Evolutionary conservation across 2,888 invertebrate genomes (phyloP).

Genomic region (Parnassius mnemosyne): DNA sequence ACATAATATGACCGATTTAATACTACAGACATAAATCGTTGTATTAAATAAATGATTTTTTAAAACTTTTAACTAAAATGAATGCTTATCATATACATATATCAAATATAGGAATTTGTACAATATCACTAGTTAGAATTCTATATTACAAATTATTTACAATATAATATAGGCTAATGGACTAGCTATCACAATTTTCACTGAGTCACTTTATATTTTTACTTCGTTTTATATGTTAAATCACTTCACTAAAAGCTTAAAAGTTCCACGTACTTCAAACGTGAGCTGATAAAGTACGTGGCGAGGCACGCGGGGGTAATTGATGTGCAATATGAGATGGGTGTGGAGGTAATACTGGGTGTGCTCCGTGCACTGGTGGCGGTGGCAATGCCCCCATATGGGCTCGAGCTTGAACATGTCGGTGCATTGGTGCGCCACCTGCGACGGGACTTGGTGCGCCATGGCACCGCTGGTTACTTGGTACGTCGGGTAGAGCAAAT

Average conservation of each 20-base stretch:
- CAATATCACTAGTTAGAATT: conserved; percentile 17
- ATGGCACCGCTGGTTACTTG: conserved; percentile 81
- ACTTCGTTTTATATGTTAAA: conserved; percentile 37
- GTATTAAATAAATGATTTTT: too few relatives aligned
- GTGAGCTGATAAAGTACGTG: conserved; percentile 88
- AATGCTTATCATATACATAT: conserved; percentile 4
- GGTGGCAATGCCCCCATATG: conserved; percentile 79
- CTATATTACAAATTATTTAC: conserved; percentile 45
- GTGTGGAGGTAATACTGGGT: conserved; percentile 76
- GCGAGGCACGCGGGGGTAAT: conserved; percentile 79
- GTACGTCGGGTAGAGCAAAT: conserved; percentile 90
- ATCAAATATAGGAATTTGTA: conserved; percentile 22
- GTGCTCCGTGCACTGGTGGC: conserved; percentile 70
- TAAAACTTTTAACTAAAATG: background rate
- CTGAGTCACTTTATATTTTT: conserved; percentile 40
- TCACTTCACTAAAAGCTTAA: conserved; percentile 44
- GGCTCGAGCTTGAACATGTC: conserved; percentile 79
- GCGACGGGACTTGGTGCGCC: conserved; percentile 66
- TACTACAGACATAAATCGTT: too few relatives aligned
- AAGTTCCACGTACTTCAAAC: conserved; percentile 73
- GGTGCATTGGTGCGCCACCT: conserved; percentile 74
- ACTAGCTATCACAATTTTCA: conserved; percentile 72
- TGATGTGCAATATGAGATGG: conserved; percentile 67
- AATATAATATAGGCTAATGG: conserved; percentile 57
- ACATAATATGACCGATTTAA: too few relatives aligned